Evolutionary conservation across 2,113 vertebrate species (phyloP).

Genomic region (Onychostruthus taczanowskii): DNA sequence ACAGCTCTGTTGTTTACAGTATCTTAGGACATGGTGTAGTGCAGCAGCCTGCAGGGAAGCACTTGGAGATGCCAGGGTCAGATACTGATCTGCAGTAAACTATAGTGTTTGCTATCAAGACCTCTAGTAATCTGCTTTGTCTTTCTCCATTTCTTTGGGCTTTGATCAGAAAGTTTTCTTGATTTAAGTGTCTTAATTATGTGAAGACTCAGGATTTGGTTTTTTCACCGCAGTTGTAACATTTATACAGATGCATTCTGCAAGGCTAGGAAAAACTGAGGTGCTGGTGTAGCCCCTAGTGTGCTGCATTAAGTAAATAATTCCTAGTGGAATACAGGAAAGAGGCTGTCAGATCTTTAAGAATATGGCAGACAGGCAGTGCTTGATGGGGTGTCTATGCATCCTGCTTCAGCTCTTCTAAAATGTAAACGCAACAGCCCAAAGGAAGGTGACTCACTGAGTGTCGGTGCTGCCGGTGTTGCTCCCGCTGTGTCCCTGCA

Average conservation of each 20-base stretch:
- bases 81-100: neutral
- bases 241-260: neutral
- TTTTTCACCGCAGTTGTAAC: neutral
- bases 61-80: neutral
- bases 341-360: neutral
- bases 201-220: neutral
- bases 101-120: neutral
- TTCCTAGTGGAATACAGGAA: neutral
- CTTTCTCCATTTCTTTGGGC: neutral
- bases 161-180: neutral
- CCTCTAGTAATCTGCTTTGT: neutral
- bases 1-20: neutral
- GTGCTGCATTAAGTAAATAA: neutral
- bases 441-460: slow-evolving; percentile 59
- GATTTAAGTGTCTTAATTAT: neutral
- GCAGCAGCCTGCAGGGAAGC: neutral
- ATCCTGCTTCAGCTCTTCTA: slow-evolving; percentile 4
- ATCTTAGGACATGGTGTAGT: neutral
- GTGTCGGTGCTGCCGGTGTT: neutral
- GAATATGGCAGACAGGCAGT: neutral
- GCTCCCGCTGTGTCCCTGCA: neutral
- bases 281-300: neutral
- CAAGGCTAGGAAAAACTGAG: neutral
- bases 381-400: neutral
- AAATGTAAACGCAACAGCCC: slow-evolving; percentile 1